Conservation (phyloP, 2,888 invertebrate species). For the Brenthis daphne region DNA sequence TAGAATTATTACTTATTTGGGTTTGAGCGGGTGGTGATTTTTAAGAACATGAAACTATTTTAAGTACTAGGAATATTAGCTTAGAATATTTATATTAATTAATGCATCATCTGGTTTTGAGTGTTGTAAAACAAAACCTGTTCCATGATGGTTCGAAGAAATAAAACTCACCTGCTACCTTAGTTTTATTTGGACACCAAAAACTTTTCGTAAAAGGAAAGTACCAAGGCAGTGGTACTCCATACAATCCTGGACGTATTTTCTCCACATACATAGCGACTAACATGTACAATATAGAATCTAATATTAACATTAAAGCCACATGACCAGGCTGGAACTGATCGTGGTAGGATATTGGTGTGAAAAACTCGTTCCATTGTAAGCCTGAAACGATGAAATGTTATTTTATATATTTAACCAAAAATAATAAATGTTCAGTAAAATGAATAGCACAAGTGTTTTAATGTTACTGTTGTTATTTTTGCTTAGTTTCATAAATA, state of each 20-base stretch:
- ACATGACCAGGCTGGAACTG: slow-evolving; percentile 86
- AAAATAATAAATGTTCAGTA: not conserved
- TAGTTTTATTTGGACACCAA: slow-evolving; percentile 75
- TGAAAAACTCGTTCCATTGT: slow-evolving; percentile 85
- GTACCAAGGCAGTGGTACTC: slow-evolving; percentile 92
- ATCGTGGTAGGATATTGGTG: slow-evolving; percentile 87
- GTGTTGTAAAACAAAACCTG: no score
- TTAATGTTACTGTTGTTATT: no score
- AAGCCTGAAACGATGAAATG: slow-evolving; percentile 65
- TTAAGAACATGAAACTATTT: no score
- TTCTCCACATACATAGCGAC: slow-evolving; percentile 94
- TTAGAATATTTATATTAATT: no score
- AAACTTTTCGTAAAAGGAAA: slow-evolving; percentile 87
- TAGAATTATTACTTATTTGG: no score
- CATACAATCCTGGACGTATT: slow-evolving; percentile 92
- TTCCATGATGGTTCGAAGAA: not conserved
- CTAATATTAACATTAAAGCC: slow-evolving; percentile 87
- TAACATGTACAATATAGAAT: slow-evolving; percentile 86
- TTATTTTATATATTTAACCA: not conserved
- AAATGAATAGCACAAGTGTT: not conserved
- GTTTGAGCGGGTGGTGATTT: no score
- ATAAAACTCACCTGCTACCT: slow-evolving; percentile 57
- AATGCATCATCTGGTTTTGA: no score
- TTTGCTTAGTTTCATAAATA: no score
- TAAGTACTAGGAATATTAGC: no score